Base-by-base conservation (phyloP, 2,113 vertebrate genomes). In the Carassius auratus region DNA sequence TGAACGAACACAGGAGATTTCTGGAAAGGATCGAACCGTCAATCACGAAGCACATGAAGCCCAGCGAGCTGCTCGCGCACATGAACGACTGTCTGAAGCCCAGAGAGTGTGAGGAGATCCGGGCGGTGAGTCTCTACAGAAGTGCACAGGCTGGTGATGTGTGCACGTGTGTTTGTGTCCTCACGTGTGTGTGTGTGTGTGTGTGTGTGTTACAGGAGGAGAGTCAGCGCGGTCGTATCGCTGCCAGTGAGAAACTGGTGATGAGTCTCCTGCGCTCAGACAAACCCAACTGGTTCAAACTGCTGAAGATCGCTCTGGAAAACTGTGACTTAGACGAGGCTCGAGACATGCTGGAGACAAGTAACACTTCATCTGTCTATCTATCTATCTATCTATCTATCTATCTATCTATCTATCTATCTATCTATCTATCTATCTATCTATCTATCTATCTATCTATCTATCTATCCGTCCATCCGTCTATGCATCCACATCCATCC, bases 261-360 rank as follows among this genome's bases (percentile, higher is more conserved):
- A 81, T 87, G 0, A 76, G 55, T 85, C 84, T 92, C 21, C 76
- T 77, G 62, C 85, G 89, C 12, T 90, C 87, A 4, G 91, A 92
- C 79, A 87, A 85, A 84, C 3, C 62, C 21, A 88, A 84, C 75
- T 91, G 90, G 87, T 90, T 86, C 84, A 92, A 92, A 81, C 36
- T 73, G 30, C 87, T 92, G 76, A 80, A 69, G 48, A 19, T 86
- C 0, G 90, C 90, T 5, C 76, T 91, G 78, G n/a, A 84, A 0
- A 3, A 1, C 2, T 89, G 86, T 38, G 59, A 68, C 8, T 85
- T 76, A 69, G 0, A 0, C 0, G n/a, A 9, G 0, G 88, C 88
- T 0, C 83, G 87, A 21, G 0, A 57, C 1, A 52, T 91, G 0
- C 87, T 92, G 23, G 84, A 82, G 2, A 61, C 71, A 2, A 87